Evolutionary conservation across 30 jellyfish, hydroid and myxozoan species (phyloP), one percentile per base, ranked within the genome.

Genomic region (Aurelia aurita complex sp. Pacific): DNA sequence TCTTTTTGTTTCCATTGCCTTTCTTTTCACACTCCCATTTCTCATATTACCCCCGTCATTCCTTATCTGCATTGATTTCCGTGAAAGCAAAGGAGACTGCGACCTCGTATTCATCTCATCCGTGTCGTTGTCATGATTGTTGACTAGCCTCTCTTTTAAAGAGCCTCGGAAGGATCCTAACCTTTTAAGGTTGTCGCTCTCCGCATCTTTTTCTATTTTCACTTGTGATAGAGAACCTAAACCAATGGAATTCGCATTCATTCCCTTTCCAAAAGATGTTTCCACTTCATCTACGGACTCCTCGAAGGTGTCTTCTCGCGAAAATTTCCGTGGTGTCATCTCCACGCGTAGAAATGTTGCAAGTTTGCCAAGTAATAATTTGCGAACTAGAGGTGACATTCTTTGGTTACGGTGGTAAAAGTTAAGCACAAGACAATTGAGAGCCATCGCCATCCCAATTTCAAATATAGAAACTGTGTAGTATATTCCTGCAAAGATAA

Each of bases 381-480:
- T 76, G 14, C 98, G 92, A 52, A 92, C 81, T 85, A 96, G 82
- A 13, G 82, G 83, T 2, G 97, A 96, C 98, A 92, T 92, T n/a
- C 76, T 89, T 33, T 92, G 91, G 74, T 92, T 92, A 59, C 98
- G 98, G 38, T 92, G 94, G 64, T 92, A 92, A 40, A 92, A 87
- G 60, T 92, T 92, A 73, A 92, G 80, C 50, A 92, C 90, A 19
- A 92, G 94, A 75, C 98, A 92, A 64, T 92, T 92, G 82, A 92
- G 64, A 8, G 86, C 82, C 97, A 92, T 75, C 34, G 98, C 98
- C 85, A 92, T 81, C 17, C 98, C 98, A 66, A 92, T 92, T 73
- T 92, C 98, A 81, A 92, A 92, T 96, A 92, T 92, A 33, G 98
- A 92, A 55, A 86, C 90, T 35, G 98, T 75, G 95, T 92, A 92